Percentiles rank a stretch among this genome's conserved stretches.
These are phyloP conservation scores for Cydia pomonella DNA, from an alignment of 1,140 invertebrate species.

Conservation along the genomic window DNA sequence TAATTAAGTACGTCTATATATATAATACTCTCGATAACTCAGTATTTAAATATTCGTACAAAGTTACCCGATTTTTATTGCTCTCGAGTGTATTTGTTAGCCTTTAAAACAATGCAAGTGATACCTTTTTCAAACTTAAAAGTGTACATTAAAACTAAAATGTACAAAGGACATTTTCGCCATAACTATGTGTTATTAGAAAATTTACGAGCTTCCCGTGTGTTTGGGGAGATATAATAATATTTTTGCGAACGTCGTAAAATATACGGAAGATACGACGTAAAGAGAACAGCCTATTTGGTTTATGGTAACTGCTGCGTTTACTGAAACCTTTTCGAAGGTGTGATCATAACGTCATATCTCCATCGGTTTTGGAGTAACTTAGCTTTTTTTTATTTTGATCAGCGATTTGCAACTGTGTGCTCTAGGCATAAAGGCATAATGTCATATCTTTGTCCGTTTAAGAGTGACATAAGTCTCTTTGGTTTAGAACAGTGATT, in stretches of 20 bases:
- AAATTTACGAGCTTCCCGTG: slow-evolving; percentile 20
- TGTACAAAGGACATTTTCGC: not conserved
- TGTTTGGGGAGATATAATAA: slow-evolving; percentile 20
- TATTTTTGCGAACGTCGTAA: slow-evolving; percentile 27
- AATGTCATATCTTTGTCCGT: too few species aligned
- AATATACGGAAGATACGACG: not conserved
- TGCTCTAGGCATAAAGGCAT: not conserved
- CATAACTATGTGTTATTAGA: slow-evolving; percentile 17
- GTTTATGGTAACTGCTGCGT: slow-evolving; percentile 5
- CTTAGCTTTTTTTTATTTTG: not conserved
- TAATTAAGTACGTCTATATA: too few species aligned
- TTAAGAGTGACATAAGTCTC: too few species aligned
- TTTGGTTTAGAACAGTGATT: too few species aligned
- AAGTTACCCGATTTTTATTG: too few species aligned
- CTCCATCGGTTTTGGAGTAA: not conserved
- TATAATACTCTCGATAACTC: too few species aligned
- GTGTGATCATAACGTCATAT: not conserved
- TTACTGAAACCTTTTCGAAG: not conserved
- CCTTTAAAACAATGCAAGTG: too few species aligned
- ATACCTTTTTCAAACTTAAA: not conserved
- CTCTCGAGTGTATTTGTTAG: too few species aligned
- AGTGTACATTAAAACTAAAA: not conserved
- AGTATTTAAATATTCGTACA: too few species aligned
- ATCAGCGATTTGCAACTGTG: not conserved
- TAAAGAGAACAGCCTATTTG: slow-evolving; percentile 1